Evolutionary conservation across 2,113 vertebrate species (phyloP).

Genomic region (Numenius arquata): DNA sequence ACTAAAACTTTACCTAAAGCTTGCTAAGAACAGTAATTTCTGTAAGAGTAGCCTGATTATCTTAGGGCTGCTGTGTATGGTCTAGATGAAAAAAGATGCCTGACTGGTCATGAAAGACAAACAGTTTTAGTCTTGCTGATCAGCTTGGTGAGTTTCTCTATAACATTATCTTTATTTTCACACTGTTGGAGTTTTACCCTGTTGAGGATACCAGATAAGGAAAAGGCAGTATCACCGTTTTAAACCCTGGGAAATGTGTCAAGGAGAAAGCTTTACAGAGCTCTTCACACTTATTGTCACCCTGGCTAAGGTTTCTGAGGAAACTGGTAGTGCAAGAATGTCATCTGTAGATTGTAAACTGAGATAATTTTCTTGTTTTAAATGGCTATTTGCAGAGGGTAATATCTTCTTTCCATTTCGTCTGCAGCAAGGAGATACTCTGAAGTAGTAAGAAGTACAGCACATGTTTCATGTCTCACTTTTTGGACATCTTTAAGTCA

Average conservation of each 20-base stretch:
- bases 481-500: background rate
- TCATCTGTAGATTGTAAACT: background rate
- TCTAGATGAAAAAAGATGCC: background rate
- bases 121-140: background rate
- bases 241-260: background rate
- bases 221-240: background rate
- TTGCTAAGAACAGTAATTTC: background rate
- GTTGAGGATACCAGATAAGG: background rate
- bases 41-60: background rate
- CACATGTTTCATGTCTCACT: background rate
- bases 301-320: background rate
- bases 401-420: background rate
- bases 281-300: background rate
- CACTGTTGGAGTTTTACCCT: background rate
- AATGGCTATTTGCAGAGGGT: background rate
- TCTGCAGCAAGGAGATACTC: background rate
- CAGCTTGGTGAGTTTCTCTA: background rate
- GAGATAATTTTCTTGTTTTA: background rate
- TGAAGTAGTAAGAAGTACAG: background rate
- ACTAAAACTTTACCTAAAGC: background rate
- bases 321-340: background rate
- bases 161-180: background rate
- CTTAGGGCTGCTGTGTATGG: background rate
- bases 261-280: background rate
- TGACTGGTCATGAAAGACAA: background rate